These are phyloP conservation scores for Heliornis fulica DNA, from an alignment of 2,113 vertebrate species.

Conservation along the genomic window DNA sequence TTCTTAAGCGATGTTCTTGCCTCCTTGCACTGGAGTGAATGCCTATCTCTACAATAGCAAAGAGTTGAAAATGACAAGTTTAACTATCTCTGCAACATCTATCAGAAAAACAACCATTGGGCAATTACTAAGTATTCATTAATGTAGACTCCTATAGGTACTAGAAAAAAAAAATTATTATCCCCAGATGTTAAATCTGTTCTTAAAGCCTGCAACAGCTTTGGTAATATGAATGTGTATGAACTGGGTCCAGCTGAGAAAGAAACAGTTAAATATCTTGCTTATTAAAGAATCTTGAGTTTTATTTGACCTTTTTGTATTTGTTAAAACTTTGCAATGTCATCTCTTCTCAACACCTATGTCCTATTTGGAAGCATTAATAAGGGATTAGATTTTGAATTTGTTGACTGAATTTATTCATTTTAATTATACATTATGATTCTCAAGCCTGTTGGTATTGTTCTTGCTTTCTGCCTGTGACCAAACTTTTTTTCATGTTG, in stretches of 20 bases:
- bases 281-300: neutral
- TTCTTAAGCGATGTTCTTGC: neutral
- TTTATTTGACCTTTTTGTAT: neutral
- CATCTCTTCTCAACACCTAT: neutral
- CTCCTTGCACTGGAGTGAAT: neutral
- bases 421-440: slow-evolving; percentile 36
- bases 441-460: neutral
- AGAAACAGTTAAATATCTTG: neutral
- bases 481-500: neutral
- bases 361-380: neutral
- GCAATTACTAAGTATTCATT: neutral
- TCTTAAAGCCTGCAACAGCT: neutral
- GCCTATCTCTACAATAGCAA: neutral
- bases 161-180: neutral
- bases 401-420: slow-evolving; percentile 8
- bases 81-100: neutral
- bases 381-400: neutral
- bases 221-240: neutral
- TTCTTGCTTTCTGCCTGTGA: slow-evolving; percentile 34
- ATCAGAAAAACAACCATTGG: neutral
- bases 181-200: neutral
- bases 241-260: neutral
- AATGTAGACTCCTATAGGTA: neutral
- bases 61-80: neutral
- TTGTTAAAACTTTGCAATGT: neutral